These are phyloP conservation scores for Tor tambroides DNA, from an alignment of 2,113 vertebrate genomes.

Conservation along the genomic window DNA sequence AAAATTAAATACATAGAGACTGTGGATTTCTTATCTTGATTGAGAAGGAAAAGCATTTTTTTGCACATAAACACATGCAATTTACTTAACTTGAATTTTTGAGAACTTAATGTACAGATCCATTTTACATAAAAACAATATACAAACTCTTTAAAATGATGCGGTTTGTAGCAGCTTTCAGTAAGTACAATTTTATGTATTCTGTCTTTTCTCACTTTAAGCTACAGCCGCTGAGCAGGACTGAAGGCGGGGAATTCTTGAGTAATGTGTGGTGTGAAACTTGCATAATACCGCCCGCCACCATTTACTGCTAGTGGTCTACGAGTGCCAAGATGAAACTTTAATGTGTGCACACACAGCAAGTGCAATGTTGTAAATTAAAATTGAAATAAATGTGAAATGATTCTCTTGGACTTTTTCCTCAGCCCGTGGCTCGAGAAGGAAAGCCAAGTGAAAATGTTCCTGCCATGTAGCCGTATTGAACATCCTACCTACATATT, in stretches of 20 bases:
- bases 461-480: conserved; percentile 58
- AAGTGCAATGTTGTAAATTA: background rate
- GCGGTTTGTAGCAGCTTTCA: background rate
- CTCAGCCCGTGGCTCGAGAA: conserved; percentile 15
- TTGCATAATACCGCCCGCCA: background rate
- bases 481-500: conserved; percentile 67
- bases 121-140: background rate
- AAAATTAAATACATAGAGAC: background rate
- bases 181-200: background rate
- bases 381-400: conserved; percentile 15
- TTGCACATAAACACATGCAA: background rate
- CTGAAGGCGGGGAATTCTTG: background rate
- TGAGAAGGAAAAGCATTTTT: background rate
- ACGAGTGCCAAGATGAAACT: conserved; percentile 24
- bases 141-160: background rate
- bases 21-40: background rate
- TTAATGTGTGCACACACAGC: conserved; percentile 13
- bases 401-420: conserved; percentile 22
- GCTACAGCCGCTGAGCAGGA: background rate
- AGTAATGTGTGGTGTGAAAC: conserved; percentile 28
- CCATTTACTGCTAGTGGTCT: conserved; percentile 3
- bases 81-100: background rate
- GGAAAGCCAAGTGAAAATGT: conserved; percentile 18
- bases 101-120: background rate
- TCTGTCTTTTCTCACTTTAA: background rate